phyloP scores from a whole-genome alignment of 1,140 invertebrate genomes.

The Anadara kagoshimensis region DNA sequence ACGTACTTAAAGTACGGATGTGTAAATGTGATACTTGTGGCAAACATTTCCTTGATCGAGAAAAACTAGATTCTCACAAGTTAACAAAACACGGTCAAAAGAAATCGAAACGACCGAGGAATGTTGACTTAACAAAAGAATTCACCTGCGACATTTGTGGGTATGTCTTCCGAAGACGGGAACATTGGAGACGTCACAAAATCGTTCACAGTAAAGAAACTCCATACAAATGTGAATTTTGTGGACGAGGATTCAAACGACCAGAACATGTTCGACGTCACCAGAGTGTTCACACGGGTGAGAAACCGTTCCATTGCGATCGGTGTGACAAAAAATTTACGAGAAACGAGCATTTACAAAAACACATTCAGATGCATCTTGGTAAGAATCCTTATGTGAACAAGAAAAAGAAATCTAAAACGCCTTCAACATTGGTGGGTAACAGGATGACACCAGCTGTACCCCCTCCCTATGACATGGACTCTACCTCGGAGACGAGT shows the following conservation, averaged over 20 bases:
- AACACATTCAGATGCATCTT: constrained; percentile 16
- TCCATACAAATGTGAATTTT: constrained; percentile 23
- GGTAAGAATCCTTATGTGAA: background rate
- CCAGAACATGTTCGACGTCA: constrained; percentile 31
- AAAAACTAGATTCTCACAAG: constrained; percentile 23
- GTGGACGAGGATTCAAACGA: constrained; percentile 22
- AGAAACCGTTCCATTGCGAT: constrained; percentile 27
- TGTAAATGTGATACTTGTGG: constrained; percentile 31
- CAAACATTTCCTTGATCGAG: constrained; percentile 31
- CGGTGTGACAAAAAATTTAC: constrained; percentile 9
- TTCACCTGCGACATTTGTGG: constrained; percentile 28
- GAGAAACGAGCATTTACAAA: constrained; percentile 22
- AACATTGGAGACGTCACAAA: constrained; percentile 32
- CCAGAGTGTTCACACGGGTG: constrained; percentile 22
- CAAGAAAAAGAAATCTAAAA: too few species aligned
- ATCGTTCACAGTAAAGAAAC: constrained; percentile 17
- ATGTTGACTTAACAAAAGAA: background rate
- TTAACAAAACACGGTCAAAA: background rate
- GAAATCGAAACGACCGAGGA: background rate
- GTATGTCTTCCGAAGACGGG: constrained; percentile 24
- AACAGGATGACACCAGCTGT: too few species aligned
- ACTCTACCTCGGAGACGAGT: too few species aligned
- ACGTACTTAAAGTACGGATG: constrained; percentile 30
- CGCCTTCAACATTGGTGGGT: too few species aligned
- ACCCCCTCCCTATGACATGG: too few species aligned